Evolutionary conservation across 30 jellyfish, hydroid and myxozoan species (phyloP).

Genomic region (Hydra vulgaris): DNA sequence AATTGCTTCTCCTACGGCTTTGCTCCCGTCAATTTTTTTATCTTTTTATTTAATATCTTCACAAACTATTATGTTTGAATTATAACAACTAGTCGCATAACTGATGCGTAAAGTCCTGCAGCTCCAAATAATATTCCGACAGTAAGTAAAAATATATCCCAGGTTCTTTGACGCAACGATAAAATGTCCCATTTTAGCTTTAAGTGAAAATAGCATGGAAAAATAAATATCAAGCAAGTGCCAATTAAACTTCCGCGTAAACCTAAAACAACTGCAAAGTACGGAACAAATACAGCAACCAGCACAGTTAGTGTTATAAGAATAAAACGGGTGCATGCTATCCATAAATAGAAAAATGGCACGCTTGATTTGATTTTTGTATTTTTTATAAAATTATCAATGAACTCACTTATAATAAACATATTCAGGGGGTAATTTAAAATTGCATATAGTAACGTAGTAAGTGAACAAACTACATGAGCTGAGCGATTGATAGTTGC

Average conservation of each 20-base stretch:
- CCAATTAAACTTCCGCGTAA: constrained; percentile 33
- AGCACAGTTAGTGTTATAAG: constrained; percentile 30
- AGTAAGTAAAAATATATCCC: constrained; percentile 1
- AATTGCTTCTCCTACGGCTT: too few species aligned
- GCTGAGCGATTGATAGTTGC: not conserved
- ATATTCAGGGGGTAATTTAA: constrained; percentile 2
- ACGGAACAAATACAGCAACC: constrained; percentile 39
- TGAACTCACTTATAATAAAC: not conserved
- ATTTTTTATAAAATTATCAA: not conserved
- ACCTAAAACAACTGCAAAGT: constrained; percentile 25
- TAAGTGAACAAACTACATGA: not conserved
- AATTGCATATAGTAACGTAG: not conserved
- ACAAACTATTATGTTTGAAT: too few species aligned
- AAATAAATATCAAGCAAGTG: constrained; percentile 15
- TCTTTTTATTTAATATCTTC: too few species aligned
- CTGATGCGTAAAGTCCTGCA: not conserved
- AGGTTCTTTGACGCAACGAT: not conserved
- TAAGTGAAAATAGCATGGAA: constrained; percentile 40
- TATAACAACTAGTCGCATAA: not conserved
- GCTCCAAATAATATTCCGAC: not conserved
- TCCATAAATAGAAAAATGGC: constrained; percentile 39
- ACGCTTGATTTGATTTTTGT: constrained; percentile 32
- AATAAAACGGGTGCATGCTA: constrained; percentile 32
- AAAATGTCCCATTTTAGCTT: constrained; percentile 32
- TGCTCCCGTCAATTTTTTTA: too few species aligned